Evolutionary conservation across 2,113 vertebrate species (phyloP).

Genomic region (Bubalus kerabau): DNA sequence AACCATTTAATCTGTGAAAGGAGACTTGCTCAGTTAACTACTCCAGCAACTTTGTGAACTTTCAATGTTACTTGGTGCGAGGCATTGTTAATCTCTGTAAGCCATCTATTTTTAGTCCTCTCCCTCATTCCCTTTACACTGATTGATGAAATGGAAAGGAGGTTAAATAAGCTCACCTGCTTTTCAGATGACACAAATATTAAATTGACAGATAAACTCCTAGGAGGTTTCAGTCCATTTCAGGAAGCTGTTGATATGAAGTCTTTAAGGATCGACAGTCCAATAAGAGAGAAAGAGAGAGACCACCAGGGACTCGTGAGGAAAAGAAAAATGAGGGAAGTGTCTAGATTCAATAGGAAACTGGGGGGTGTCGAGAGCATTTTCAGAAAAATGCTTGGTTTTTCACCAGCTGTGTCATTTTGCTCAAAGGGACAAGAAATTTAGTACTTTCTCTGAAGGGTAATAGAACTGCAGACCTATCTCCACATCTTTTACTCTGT

Average conservation of each 20-base stretch:
- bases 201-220: constrained; percentile 31
- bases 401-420: background rate
- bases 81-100: background rate
- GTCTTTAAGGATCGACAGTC: background rate
- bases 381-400: constrained; percentile 42
- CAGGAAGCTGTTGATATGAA: constrained; percentile 13
- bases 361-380: background rate
- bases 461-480: background rate
- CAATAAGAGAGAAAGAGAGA: background rate
- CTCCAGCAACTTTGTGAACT: background rate
- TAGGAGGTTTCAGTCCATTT: constrained; percentile 36
- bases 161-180: constrained; percentile 1
- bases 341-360: constrained; percentile 17
- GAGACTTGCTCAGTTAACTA: background rate
- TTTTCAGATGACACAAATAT: constrained; percentile 15
- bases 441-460: background rate
- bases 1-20: background rate
- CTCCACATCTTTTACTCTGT: background rate
- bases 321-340: constrained; percentile 37
- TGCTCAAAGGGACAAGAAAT: background rate
- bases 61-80: background rate
- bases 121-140: background rate
- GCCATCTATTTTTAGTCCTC: background rate
- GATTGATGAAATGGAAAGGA: background rate
- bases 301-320: background rate